Conservation (phyloP, 2,797 vertebrate species). For the Phalloptychus januarius region DNA sequence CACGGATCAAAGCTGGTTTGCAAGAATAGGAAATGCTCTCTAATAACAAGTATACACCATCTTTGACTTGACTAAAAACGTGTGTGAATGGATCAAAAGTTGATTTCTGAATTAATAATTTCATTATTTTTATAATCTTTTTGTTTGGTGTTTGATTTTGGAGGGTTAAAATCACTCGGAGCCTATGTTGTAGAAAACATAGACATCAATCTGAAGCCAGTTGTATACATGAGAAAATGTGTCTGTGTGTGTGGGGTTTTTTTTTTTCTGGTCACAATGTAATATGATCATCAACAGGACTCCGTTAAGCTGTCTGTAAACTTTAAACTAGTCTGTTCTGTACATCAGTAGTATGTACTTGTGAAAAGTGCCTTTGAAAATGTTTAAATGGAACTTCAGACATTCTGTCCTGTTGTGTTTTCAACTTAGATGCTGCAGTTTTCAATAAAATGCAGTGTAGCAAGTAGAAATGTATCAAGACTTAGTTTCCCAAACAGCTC, state of each 20-base stretch:
- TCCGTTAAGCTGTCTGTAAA: slow-evolving; percentile 83
- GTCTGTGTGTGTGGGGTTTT: slow-evolving; percentile 2
- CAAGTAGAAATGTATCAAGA: slow-evolving; percentile 60
- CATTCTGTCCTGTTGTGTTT: slow-evolving; percentile 83
- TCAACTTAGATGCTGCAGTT: slow-evolving; percentile 62
- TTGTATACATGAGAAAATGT: slow-evolving; percentile 41
- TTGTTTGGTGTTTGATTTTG: slow-evolving; percentile 44
- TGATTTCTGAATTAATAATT: slow-evolving; percentile 66
- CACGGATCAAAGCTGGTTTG: slow-evolving; percentile 43
- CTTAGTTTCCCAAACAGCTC: slow-evolving; percentile 75
- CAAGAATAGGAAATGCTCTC: slow-evolving; percentile 51
- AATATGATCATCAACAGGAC: slow-evolving; percentile 58
- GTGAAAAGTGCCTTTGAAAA: slow-evolving; percentile 98
- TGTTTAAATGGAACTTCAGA: slow-evolving; percentile 89
- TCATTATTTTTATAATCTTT: slow-evolving; percentile 70
- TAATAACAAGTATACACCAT: slow-evolving; percentile 67
- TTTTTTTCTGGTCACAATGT: slow-evolving; percentile 52
- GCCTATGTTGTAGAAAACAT: slow-evolving; percentile 52
- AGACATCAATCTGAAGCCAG: slow-evolving; percentile 53
- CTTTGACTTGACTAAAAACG: slow-evolving; percentile 57
- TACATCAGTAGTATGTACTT: slow-evolving; percentile 94
- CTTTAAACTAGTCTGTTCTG: slow-evolving; percentile 84
- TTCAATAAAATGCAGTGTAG: slow-evolving; percentile 60
- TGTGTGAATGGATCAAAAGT: slow-evolving; percentile 63
- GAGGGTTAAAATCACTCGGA: slow-evolving; percentile 51